Base-by-base conservation (phyloP, 2,113 vertebrate species). In the Numenius arquata region DNA sequence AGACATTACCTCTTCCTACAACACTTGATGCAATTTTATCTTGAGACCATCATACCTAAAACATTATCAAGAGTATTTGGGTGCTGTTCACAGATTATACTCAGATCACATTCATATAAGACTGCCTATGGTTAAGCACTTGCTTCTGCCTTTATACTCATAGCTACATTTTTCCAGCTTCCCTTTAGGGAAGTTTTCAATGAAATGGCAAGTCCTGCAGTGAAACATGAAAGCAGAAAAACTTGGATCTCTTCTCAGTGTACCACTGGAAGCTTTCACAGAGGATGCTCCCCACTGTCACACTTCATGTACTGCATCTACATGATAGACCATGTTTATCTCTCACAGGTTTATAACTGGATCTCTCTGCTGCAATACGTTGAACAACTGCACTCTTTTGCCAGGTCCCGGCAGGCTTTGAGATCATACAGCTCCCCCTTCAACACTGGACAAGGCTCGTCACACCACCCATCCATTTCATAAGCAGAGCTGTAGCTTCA, bases 141-240 rank as follows among this genome's bases (percentile, higher is more conserved):
- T 80, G 21, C n/a, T 68, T 90, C 56, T 89, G 16, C 61, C 73
- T 93, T 88, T 18, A 41, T 36, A 26, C 25, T 87, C 4, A 0
- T 66, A 89, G 43, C 9, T 61, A 50, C 23, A 32, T 41, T 90
- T 84, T 90, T 68, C 65, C 79, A 81, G 52, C 50, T 94, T 90
- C 73, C 29, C 48, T 75, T 78, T 30, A 59, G 27, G 66, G 48
- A 75, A 68, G 11, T 67, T 71, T 78, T 66, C 20, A 6, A 18
- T 17, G 53, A 68, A 89, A 50, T 52, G 17, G 61, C 32, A 88
- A 75, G 55, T 47, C 68, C 73, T 86, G 32, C 40, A 80, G 75
- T 18, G 34, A 81, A 88, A 90, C 40, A 85, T 20, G 68, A 90
- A 90, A 95, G 62, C 48, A 72, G 52, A 12, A 93, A 86, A 83